These are phyloP conservation scores for Onychomys leucogaster DNA, from an alignment of 2,797 vertebrate species.

Conservation along the genomic window DNA sequence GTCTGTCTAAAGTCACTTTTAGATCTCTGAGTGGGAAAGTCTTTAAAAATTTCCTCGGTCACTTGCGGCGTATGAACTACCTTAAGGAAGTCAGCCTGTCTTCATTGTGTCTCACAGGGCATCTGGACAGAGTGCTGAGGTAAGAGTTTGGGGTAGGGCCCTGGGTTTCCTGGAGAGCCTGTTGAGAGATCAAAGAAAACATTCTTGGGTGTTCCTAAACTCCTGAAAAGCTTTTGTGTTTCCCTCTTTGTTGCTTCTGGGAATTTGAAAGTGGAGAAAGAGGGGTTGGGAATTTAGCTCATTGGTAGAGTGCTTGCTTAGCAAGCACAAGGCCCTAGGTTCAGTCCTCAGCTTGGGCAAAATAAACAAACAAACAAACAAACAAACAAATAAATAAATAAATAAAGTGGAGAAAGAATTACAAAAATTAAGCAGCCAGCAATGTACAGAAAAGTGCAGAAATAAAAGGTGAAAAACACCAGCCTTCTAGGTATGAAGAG, in stretches of 20 bases:
- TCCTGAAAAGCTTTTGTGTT: neutral
- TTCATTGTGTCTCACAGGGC: constrained; percentile 22
- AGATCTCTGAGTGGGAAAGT: neutral
- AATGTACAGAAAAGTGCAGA: neutral
- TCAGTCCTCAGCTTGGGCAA: no score
- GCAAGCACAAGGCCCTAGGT: no score
- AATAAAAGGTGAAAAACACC: neutral
- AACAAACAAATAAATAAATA: no score
- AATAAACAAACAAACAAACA: no score
- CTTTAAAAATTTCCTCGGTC: constrained; percentile 4
- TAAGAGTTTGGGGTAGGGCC: neutral
- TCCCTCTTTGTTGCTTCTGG: neutral
- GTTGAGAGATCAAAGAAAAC: neutral
- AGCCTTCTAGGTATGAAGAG: neutral
- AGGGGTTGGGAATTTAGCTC: no score
- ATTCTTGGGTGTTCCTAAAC: neutral
- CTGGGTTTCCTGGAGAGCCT: neutral
- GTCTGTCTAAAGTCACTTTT: constrained; percentile 17
- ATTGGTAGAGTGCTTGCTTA: no score
- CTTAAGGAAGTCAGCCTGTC: constrained; percentile 37
- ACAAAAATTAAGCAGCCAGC: no score
- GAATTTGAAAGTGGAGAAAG: neutral
- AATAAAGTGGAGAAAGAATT: no score
- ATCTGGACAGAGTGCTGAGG: constrained; percentile 46
- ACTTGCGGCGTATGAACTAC: neutral